Evolutionary conservation across 2,888 invertebrate species (phyloP), one percentile per base, ranked within the genome.

Genomic region (Cephus spinipes): DNA sequence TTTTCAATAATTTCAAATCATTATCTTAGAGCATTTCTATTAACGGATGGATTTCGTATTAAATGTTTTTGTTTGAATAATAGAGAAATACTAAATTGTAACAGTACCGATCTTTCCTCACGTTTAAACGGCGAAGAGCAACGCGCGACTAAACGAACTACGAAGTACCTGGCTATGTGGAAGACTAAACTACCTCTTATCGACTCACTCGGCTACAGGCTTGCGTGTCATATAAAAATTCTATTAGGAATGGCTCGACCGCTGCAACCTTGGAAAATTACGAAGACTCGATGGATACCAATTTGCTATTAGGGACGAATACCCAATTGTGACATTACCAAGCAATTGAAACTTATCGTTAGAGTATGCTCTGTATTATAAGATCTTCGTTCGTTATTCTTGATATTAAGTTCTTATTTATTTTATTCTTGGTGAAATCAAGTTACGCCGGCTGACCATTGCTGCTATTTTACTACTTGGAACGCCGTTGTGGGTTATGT

Each of bases 111-210:
- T 55, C 55, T 55, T 55, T 23, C 55, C 23, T 55, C 55, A 55
- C 77, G 80, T 79, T 81, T 55, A 69, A 80, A 84, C 85, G 78
- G 81, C 77, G 83, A 87, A 80, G 86, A 85, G 82, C 82, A 83
- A 83, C 80, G 83, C 84, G 80, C 83, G 85, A 87, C 89, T 82
- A 81, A 80, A 79, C 75, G 76, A 78, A 76, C 77, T 81, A 75
- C 77, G 78, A 75, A 75, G 77, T 78, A 73, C 81, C 78, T 69
- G 79, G 77, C 77, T 79, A 80, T 77, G 74, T 76, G 75, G 81
- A 83, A 84, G 83, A 86, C 85, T 81, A 87, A 89, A 88, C 88
- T 85, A 85, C 84, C 86, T 86, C 85, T 86, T 88, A 88, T 89
- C 85, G 88, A 84, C 86, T 88, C 85, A 85, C 81, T 79, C 83